These are phyloP conservation scores for Rhynchonycteris naso DNA, from an alignment of 2,797 vertebrate species.

Conservation along the genomic window DNA sequence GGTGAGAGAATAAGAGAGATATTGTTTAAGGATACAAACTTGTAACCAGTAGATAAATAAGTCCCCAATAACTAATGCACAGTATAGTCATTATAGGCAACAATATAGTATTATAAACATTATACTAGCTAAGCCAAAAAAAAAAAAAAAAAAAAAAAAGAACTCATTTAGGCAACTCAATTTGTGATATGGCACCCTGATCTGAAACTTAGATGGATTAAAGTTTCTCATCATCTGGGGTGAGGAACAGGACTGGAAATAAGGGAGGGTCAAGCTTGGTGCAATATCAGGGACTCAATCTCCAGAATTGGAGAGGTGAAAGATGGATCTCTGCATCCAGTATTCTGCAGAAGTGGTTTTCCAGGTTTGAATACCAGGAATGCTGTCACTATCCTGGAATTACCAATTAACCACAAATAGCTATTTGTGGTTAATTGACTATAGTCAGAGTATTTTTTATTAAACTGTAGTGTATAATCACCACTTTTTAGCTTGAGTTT, in stretches of 20 bases:
- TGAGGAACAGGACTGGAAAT: neutral
- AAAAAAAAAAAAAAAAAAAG: neutral
- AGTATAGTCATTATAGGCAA: neutral
- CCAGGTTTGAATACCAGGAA: neutral
- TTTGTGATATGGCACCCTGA: neutral
- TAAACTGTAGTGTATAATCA: neutral
- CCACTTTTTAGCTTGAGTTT: neutral
- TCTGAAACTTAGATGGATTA: neutral
- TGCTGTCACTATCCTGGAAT: neutral
- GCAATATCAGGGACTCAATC: neutral
- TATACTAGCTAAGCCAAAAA: neutral
- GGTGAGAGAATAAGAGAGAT: neutral
- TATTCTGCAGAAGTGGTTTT: neutral
- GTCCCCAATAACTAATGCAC: neutral
- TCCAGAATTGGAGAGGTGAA: neutral
- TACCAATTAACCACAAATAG: neutral
- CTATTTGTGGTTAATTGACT: no score
- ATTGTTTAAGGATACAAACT: neutral
- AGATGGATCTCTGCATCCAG: neutral
- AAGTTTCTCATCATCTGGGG: neutral
- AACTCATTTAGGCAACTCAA: neutral
- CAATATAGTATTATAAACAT: neutral
- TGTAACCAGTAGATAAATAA: neutral
- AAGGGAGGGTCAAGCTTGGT: neutral
- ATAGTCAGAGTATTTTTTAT: neutral